phyloP scores from a whole-genome alignment of 2,888 invertebrate species.

The Gnatocerus cornutus region DNA sequence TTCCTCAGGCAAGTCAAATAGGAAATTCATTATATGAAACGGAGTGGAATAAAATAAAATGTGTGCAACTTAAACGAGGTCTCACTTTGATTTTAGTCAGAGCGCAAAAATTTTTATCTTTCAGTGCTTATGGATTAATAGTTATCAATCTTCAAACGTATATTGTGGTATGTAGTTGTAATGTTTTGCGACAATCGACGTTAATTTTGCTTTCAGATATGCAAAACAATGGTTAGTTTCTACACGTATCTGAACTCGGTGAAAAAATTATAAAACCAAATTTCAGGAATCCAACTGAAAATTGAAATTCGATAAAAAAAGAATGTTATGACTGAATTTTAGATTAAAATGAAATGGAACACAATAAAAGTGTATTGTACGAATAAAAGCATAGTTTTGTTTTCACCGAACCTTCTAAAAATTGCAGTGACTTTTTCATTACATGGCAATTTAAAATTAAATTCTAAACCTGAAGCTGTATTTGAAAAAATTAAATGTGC shows the following conservation, averaged over 20 bases:
- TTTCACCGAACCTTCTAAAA: too few relatives aligned
- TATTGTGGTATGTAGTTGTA: constrained; percentile 5
- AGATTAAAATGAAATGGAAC: too few relatives aligned
- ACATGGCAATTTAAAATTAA: too few relatives aligned
- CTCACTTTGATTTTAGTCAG: constrained; percentile 6
- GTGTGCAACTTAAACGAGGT: neutral
- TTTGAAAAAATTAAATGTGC: too few relatives aligned
- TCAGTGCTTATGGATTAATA: constrained; percentile 21
- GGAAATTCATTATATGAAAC: constrained; percentile 12
- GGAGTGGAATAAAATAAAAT: constrained; percentile 7
- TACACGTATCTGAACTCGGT: constrained; percentile 14
- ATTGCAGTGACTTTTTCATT: too few relatives aligned
- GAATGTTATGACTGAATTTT: too few relatives aligned
- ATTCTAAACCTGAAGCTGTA: too few relatives aligned
- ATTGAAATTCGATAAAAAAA: too few relatives aligned
- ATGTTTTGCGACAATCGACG: neutral
- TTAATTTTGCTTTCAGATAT: constrained; percentile 17
- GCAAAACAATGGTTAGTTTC: constrained; percentile 13
- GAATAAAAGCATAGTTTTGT: too few relatives aligned
- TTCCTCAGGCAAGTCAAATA: constrained; percentile 7
- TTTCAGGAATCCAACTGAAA: neutral
- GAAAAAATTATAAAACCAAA: neutral
- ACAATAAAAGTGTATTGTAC: too few relatives aligned
- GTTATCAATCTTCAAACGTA: constrained; percentile 17
- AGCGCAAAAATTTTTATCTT: constrained; percentile 10